phyloP scores from a whole-genome alignment of 1,140 invertebrate genomes.

The Leptestheria dahalacensis region DNA sequence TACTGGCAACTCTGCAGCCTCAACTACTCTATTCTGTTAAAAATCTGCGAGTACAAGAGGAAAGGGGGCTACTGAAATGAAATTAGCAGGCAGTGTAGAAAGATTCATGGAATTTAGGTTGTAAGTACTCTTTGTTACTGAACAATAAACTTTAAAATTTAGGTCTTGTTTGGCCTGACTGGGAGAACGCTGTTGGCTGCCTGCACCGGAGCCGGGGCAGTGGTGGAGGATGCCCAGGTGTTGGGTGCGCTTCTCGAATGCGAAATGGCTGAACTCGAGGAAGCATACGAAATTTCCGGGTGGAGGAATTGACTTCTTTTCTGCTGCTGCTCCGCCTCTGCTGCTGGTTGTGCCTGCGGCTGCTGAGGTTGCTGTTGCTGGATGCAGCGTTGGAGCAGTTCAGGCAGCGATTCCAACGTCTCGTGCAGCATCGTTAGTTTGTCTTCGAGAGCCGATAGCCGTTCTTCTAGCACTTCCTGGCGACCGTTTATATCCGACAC shows the following conservation, averaged over 20 bases:
- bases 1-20: too few species aligned
- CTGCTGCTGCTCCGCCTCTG: constrained; percentile 40
- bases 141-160: too few species aligned
- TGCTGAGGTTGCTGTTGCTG: background rate
- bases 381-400: constrained; percentile 46
- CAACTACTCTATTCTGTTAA: too few species aligned
- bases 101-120: too few species aligned
- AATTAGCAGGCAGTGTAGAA: too few species aligned
- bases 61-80: too few species aligned
- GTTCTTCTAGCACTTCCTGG: constrained; percentile 77
- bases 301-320: constrained; percentile 67
- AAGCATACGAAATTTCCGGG: constrained; percentile 44
- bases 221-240: background rate
- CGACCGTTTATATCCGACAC: constrained; percentile 88
- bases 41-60: too few species aligned
- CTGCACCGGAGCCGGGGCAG: background rate
- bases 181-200: background rate
- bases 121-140: too few species aligned
- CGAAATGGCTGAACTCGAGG: constrained; percentile 1
- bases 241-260: constrained; percentile 9
- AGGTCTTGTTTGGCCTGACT: background rate
- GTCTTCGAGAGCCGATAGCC: constrained; percentile 69
- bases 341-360: constrained; percentile 13
- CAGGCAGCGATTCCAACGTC: constrained; percentile 65
- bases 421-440: constrained; percentile 59